A percentile compares a stretch with the other conserved stretches of the same genome.
phyloP scores from a whole-genome alignment of 2,888 invertebrate species.

The Calameuta idolon region DNA sequence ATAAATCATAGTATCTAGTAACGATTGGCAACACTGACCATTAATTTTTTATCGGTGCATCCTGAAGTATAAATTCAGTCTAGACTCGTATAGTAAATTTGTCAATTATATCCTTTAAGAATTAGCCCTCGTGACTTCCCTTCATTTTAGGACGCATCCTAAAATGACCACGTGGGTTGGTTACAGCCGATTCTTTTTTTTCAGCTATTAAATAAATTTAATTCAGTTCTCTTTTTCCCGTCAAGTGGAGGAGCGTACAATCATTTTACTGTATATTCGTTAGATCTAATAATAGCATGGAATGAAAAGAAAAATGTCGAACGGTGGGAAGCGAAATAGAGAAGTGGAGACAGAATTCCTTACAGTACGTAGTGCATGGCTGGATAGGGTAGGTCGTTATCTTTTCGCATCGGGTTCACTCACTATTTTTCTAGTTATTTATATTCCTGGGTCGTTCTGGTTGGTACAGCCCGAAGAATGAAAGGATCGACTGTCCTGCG shows the following conservation, averaged over 20 bases:
- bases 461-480: not conserved
- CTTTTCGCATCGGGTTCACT: not conserved
- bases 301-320: not conserved
- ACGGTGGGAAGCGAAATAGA: not conserved
- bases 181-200: not conserved
- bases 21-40: not conserved
- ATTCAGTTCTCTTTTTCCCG: not conserved
- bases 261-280: not conserved
- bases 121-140: too few species aligned
- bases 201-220: not conserved
- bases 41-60: not conserved
- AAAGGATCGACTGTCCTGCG: conserved; percentile 3
- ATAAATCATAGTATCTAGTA: not conserved
- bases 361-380: not conserved
- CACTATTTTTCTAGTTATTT: not conserved
- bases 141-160: too few species aligned
- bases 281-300: not conserved
- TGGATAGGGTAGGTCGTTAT: not conserved
- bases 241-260: not conserved
- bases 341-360: not conserved
- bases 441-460: not conserved
- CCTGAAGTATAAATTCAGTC: not conserved
- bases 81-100: too few species aligned
- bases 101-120: too few species aligned
- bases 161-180: not conserved